Evolutionary conservation across 2,888 invertebrate genomes (phyloP), one percentile per base, ranked within the genome.

Genomic region (Drosophila neotestacea): DNA sequence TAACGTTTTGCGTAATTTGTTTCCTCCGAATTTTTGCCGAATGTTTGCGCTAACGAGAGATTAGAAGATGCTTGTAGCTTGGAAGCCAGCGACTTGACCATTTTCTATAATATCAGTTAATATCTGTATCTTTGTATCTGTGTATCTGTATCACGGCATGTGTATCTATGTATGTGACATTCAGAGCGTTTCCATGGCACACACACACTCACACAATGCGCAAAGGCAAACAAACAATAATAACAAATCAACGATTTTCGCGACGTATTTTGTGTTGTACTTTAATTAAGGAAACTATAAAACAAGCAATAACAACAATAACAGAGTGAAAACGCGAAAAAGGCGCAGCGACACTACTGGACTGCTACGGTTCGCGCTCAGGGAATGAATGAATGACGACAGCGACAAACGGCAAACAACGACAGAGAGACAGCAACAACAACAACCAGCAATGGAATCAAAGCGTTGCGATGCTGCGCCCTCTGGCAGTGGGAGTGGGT

Each of bases 51-150:
- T 61, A 91, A 62, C 56, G 91, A 89, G n/a, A 90, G 71, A 86
- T 90, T 90, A 30, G 90, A 90, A 51, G 91, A 90, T 46, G 92
- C 91, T 52, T 92, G 91, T 65, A 92, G 78, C 77, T 92, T 92
- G 62, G 92, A 91, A 46, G 91, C 92, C 66, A 92, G 81, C 60
- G 90, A 92, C 70, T 92, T 92, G 76, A 92, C 92, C 92, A 92
- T 92, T 76, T 85, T 32, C 32, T 32, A 32, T 9, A 32, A 32
- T 16, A 44, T 44, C 44, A 22, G 44, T 42, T 51, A 42, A 11
- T 60, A 48, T 58, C 34, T 30, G 50, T 63, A 47, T 41, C 47
- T 48, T 11, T 54, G 5, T 39, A 16, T 65, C 6, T 54, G 10
- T 54, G 5, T 39, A 16, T 65, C 6, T 54, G 10, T 51, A 22